These are phyloP conservation scores for Etheostoma cragini DNA, from an alignment of 2,113 vertebrate genomes.

Conservation along the genomic window DNA sequence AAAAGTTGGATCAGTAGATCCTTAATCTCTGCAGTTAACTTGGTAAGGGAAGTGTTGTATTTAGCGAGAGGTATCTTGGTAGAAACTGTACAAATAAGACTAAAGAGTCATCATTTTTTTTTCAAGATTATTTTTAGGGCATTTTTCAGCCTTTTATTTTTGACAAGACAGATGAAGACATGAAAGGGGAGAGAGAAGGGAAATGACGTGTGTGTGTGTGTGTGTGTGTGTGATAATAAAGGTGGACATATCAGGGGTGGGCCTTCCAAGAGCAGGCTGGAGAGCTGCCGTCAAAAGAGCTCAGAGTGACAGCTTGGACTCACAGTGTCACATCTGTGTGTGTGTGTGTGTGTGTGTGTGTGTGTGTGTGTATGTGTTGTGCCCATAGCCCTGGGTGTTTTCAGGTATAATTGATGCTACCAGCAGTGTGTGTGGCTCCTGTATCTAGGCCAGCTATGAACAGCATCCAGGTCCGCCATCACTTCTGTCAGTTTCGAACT, in stretches of 20 bases:
- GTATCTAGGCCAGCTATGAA: constrained; percentile 53
- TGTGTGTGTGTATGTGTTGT: constrained; percentile 17
- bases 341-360: background rate
- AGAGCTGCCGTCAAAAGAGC: constrained; percentile 58
- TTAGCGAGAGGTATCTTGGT: background rate
- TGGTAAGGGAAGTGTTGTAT: background rate
- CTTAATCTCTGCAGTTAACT: background rate
- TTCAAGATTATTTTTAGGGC: no score
- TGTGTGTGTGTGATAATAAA: constrained; percentile 41
- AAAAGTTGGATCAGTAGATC: background rate
- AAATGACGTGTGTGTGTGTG: background rate
- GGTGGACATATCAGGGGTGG: constrained; percentile 70
- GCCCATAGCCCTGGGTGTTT: constrained; percentile 33
- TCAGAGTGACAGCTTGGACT: constrained; percentile 68
- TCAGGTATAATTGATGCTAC: constrained; percentile 58
- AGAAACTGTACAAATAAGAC: background rate
- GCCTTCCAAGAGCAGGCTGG: constrained; percentile 41
- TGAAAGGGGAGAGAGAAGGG: no score
- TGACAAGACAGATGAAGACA: no score
- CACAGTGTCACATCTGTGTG: constrained; percentile 21
- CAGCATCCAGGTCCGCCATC: constrained; percentile 30
- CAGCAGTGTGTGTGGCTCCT: constrained; percentile 47
- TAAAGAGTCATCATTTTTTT: background rate
- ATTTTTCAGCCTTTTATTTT: no score
- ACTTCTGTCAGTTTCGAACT: constrained; percentile 40